Base-by-base conservation (phyloP, 2,113 vertebrate species). In the Pseudois nayaur region DNA sequence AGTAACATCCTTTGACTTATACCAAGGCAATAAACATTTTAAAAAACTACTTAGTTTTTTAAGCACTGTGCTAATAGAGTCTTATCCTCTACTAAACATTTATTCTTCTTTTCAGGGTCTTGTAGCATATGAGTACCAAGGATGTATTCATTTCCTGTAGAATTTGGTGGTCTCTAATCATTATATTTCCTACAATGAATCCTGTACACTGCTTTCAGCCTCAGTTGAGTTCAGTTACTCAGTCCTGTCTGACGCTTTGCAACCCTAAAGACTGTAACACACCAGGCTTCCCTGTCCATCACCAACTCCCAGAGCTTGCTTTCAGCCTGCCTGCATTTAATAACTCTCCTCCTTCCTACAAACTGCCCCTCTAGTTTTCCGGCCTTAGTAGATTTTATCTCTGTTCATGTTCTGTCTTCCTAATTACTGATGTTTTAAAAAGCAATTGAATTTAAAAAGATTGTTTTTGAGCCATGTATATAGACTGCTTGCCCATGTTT, bases 151-250 rank as follows among this genome's bases (percentile, higher is more conserved):
- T 88, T 91, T 97, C 97, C 89, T 88, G 33, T 94, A 84, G 91
- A 95, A 98, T 97, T 82, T 86, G 27, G 45, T 84, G 92, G 23
- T 74, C 95, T 85, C 89, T 0, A 13, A 76, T 95, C 67, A 74
- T 97, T 60, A 93, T 94, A 21, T 97, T 97, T 93, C 62, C 97
- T 29, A 3, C 94, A 96, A 31, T 91, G 96, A 97, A 91, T 98
- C 98, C 54, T 71, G 10, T 97, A 82, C 91, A 55, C 81, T 97
- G 84, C 88, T 97, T 31, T 79, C 55, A 95, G 43, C 85, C 88
- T 12, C 36, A 23, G n/a, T 40, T 71, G 67, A 71, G 67, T 40
- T 40, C 67, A 71, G 19, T 71, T 36, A 9, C 19, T 71, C 67
- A 40, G 19, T 71, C 10, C 2, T 40, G n/a, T 40, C 67, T 71